phyloP scores from a whole-genome alignment of 64 coral and sea anemone species.

The Trachythela sp. region DNA sequence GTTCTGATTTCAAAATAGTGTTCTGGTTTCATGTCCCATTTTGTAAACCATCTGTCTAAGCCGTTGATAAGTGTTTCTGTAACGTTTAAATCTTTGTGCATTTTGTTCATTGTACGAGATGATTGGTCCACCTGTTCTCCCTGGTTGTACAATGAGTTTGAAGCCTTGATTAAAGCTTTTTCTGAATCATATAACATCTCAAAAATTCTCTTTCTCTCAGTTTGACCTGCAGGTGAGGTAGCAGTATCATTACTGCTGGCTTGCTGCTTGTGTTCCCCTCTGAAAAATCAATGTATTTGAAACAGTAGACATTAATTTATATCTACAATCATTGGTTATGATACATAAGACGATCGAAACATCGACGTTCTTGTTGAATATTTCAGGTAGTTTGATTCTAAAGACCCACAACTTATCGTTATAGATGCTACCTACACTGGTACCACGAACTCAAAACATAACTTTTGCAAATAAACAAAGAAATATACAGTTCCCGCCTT shows the following conservation, averaged over 20 bases:
- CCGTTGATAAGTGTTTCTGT: slow-evolving; percentile 90
- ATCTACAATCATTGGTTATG: neutral
- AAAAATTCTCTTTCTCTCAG: slow-evolving; percentile 41
- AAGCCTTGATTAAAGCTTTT: slow-evolving; percentile 54
- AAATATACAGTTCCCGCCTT: too few species aligned
- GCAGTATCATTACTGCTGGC: neutral
- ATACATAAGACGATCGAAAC: too few species aligned
- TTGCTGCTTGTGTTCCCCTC: neutral
- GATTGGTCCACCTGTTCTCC: slow-evolving; percentile 83
- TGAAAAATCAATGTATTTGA: slow-evolving; percentile 7
- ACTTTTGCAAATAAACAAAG: too few species aligned
- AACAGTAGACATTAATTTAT: neutral
- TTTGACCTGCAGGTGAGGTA: neutral
- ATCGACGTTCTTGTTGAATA: too few species aligned
- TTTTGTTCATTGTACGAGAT: slow-evolving; percentile 79
- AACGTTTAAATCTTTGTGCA: slow-evolving; percentile 82
- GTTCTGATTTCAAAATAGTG: slow-evolving; percentile 19
- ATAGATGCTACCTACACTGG: too few species aligned
- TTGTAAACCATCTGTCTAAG: slow-evolving; percentile 78
- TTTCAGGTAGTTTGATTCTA: too few species aligned
- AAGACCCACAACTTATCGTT: too few species aligned
- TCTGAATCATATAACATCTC: slow-evolving; percentile 67
- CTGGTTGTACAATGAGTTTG: slow-evolving; percentile 60
- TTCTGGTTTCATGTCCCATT: slow-evolving; percentile 66
- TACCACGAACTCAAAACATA: too few species aligned